Conservation (phyloP, 37 sponge, comb jelly and placozoan genomes). For the Tethya wilhelma region DNA sequence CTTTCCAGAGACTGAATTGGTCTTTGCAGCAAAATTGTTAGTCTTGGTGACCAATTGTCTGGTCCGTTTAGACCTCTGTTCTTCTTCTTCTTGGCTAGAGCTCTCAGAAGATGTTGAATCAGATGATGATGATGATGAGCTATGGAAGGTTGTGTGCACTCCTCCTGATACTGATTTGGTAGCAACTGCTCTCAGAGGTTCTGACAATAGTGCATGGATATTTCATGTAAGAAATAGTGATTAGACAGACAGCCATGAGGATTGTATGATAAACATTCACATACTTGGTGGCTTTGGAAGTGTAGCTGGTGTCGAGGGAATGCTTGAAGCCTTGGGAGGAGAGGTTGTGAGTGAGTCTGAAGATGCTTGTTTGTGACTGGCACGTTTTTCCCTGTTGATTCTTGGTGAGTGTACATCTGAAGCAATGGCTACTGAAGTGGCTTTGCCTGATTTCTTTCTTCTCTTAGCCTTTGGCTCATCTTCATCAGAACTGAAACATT, state of each 20-base stretch:
- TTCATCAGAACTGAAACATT: not conserved
- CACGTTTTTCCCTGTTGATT: not conserved
- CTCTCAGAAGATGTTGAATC: not conserved
- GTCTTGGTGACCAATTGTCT: not conserved
- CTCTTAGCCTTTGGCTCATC: not conserved
- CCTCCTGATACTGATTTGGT: conserved; percentile 23
- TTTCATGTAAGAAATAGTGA: no score
- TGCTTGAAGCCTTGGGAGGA: no score
- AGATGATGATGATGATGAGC: conserved; percentile 12
- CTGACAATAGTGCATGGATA: no score
- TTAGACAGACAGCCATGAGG: no score
- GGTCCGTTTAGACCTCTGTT: not conserved
- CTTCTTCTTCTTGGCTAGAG: no score
- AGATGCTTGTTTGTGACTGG: no score
- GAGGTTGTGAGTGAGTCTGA: no score
- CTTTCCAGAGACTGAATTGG: no score
- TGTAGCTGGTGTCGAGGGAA: no score
- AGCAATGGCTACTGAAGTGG: not conserved
- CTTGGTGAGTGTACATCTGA: not conserved
- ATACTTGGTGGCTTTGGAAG: no score
- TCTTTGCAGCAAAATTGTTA: not conserved
- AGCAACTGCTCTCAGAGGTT: not conserved
- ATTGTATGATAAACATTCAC: no score
- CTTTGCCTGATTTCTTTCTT: not conserved
- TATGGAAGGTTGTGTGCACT: conserved; percentile 18